These are phyloP conservation scores for Tridacna gigas DNA, from an alignment of 2,888 invertebrate species.

Conservation along the genomic window DNA sequence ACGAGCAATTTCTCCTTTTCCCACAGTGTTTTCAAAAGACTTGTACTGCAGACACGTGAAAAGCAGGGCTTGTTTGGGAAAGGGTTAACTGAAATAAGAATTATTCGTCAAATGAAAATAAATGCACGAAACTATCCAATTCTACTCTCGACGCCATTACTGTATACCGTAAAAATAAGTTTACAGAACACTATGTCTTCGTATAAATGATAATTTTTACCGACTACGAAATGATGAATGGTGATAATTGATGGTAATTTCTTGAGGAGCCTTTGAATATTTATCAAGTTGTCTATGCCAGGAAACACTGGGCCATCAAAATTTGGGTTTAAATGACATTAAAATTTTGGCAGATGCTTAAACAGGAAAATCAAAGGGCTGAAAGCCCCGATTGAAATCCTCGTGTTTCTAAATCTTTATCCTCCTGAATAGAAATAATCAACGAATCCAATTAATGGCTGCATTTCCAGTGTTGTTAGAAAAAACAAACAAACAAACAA, in stretches of 20 bases:
- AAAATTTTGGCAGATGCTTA: no score
- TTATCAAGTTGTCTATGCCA: not conserved
- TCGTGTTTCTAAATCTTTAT: no score
- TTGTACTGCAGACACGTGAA: not conserved
- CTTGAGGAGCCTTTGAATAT: not conserved
- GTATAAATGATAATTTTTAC: not conserved
- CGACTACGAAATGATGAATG: not conserved
- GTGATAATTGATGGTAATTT: conserved; percentile 5
- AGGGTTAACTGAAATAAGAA: not conserved
- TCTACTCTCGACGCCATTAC: not conserved
- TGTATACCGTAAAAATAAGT: not conserved
- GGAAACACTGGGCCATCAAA: not conserved
- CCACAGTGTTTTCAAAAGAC: not conserved
- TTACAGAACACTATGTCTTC: not conserved
- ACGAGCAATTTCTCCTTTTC: conserved; percentile 12
- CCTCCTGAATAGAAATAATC: no score
- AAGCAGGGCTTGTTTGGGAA: not conserved
- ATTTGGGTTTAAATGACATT: no score
- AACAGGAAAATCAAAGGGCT: no score
- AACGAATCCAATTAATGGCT: no score
- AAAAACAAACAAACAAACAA: no score
- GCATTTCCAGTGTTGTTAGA: no score
- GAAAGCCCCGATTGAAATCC: no score
- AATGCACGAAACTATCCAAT: not conserved
- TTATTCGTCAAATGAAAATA: not conserved